Base-by-base conservation (phyloP, 1,140 invertebrate species). In the Calycopis cecrops region DNA sequence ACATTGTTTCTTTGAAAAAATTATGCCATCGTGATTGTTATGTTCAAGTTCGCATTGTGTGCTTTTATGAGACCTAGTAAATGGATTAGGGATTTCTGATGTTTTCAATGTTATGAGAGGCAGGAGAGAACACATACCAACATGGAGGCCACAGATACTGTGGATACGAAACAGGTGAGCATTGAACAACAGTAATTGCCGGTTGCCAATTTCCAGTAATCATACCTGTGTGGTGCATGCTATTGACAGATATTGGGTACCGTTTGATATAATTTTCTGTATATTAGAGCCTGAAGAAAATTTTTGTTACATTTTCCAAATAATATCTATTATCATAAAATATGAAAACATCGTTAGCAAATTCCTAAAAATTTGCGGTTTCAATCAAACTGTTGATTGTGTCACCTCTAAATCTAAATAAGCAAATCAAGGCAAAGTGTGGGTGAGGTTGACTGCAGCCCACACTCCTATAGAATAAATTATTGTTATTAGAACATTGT, bases 121-220 rank as follows among this genome's bases (percentile, higher is more conserved):
- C 77, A 85, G 73, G 84, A 84, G 62, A 69, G 79, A 71, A 67
- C 73, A 74, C 73, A 77, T 74, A 77, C 72, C 77, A 87, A 84
- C 76, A 87, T 87, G 84, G 83, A 87, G 81, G 79, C 84, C 63
- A 75, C 76, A 61, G 84, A 87, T 61, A 76, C 69, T 67, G 75
- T 80, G 72, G 84, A 87, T 61, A 85, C 81, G 49, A 87, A 84
- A 79, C 84, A 84, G 81, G 84, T 87, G 76, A 82, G 80, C 55
- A 50, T 57, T 61, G 62, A 53, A 62, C 54, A 52, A 55, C 44
- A 61, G 53, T 73, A 72, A 78, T 71, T 79, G 74, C 81, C 83
- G 83, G 83, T 81, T 71, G 67, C 71, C 68, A 48, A 53, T 44
- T 16, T 44, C 14, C 40, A 16, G 16, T 52, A 61, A 4, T 54